These are phyloP conservation scores for Drosophila suboccidentalis DNA, from an alignment of 2,888 invertebrate species.

Conservation along the genomic window DNA sequence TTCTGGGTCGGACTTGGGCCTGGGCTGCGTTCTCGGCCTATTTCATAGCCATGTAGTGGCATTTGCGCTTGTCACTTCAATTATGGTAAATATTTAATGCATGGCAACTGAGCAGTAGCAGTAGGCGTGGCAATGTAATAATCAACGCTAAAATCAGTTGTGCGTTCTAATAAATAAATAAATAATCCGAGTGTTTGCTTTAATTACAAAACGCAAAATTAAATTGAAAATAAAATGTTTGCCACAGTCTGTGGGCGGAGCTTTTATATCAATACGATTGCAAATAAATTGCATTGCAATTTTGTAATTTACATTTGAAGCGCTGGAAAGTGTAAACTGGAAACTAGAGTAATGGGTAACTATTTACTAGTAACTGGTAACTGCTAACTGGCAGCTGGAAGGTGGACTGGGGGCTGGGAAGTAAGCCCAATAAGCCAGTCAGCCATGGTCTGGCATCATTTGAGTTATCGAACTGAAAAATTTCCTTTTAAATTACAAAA, in stretches of 20 bases:
- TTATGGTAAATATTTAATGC: slow-evolving; percentile 80
- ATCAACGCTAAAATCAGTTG: slow-evolving; percentile 79
- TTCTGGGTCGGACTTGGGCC: slow-evolving; percentile 18
- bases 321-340: slow-evolving; percentile 12
- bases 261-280: slow-evolving; percentile 39
- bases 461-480: slow-evolving; percentile 80
- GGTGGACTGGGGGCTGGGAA: background rate
- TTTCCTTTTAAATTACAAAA: slow-evolving; percentile 80
- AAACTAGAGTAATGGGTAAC: background rate
- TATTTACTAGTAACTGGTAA: background rate
- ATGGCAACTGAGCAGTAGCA: slow-evolving; percentile 41
- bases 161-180: slow-evolving; percentile 77
- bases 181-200: slow-evolving; percentile 71
- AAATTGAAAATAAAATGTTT: slow-evolving; percentile 74
- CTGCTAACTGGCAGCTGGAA: background rate
- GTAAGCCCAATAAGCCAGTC: slow-evolving; percentile 39
- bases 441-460: slow-evolving; percentile 68
- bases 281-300: slow-evolving; percentile 65
- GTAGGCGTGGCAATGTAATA: slow-evolving; percentile 63
- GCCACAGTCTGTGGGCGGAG: slow-evolving; percentile 53
- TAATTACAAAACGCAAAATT: slow-evolving; percentile 76
- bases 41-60: slow-evolving; percentile 64
- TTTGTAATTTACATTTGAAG: slow-evolving; percentile 48
- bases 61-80: slow-evolving; percentile 81
- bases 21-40: slow-evolving; percentile 23